Evolutionary conservation across 1,140 invertebrate species (phyloP), one percentile per base, ranked within the genome.

Genomic region (Neotoxoptera formosana): DNA sequence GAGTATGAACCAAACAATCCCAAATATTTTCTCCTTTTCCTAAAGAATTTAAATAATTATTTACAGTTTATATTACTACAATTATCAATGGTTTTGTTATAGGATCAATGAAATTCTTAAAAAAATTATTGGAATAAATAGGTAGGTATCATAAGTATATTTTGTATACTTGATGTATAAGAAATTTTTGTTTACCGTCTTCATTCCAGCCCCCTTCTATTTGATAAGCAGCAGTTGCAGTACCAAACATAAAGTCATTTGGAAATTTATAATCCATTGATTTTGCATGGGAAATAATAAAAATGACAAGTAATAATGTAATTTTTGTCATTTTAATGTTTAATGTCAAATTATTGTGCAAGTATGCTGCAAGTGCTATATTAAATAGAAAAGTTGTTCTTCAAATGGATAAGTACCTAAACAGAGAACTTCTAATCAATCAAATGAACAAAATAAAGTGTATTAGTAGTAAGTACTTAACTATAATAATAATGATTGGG

Each of bases 181-280:
- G 56, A n/a, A 30, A 67, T 30, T 6, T 81, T n/a, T 81, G 76
- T 87, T 94, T 95, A 96, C 96, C 96, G 95, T 96, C 96, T 94
- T 95, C 95, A 95, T 97, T 96, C 97, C 97, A 97, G n/a, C 95
- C 97, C 81, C 97, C 97, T 95, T 97, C 97, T 56, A 97, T 96
- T 95, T 97, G 97, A 95, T 97, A 97, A 6, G 96, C 95, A 0
- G 96, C 95, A 2, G 96, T 95, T 0, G 96, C 95, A 23, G 95
- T 94, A 53, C 96, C 96, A 94, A 96, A 96, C 90, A 95, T 91
- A 94, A 97, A 96, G 88, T 95, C 95, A 34, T 95, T 94, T 34
- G 96, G 96, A 95, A 96, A 94, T 76, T 25, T 36, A n/a, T 48
- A 36, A 23, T 36, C 25, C 36, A 41, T 91, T 67, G 41, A 47